Evolutionary conservation across 2,113 vertebrate genomes (phyloP).

Genomic region (Thamnophis sirtalis): DNA sequence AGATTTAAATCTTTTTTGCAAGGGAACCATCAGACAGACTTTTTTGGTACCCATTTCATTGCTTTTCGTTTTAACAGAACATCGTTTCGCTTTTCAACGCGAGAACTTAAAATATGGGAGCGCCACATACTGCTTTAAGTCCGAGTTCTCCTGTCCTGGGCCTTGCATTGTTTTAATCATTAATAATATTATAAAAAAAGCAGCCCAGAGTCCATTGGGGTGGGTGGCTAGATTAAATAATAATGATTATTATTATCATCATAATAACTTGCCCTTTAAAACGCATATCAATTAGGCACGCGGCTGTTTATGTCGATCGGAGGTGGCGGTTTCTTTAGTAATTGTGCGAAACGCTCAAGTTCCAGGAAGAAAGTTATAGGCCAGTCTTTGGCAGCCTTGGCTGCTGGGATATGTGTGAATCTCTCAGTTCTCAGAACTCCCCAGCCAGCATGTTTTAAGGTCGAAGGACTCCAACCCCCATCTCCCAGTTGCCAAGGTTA

Average conservation of each 20-base stretch:
- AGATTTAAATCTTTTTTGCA: neutral
- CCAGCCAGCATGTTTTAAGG: neutral
- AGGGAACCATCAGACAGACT: neutral
- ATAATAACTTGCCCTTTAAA: neutral
- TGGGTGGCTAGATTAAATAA: neutral
- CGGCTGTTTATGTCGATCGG: neutral
- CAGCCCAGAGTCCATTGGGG: neutral
- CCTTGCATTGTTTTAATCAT: neutral
- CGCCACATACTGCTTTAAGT: neutral
- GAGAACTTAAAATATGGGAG: neutral
- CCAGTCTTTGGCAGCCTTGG: neutral
- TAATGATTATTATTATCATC: neutral
- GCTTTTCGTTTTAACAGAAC: no score
- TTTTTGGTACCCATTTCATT: no score
- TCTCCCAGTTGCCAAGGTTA: neutral
- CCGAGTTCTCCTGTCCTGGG: neutral
- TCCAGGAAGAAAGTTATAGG: neutral
- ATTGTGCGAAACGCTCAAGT: neutral
- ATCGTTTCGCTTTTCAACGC: neutral
- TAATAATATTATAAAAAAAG: neutral
- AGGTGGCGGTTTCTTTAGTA: neutral
- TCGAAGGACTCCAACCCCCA: neutral
- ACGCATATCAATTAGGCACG: neutral
- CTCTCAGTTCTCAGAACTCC: neutral
- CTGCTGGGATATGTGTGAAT: neutral